Base-by-base conservation (phyloP, 2,888 invertebrate species). In the Pseudanteris insignis region DNA sequence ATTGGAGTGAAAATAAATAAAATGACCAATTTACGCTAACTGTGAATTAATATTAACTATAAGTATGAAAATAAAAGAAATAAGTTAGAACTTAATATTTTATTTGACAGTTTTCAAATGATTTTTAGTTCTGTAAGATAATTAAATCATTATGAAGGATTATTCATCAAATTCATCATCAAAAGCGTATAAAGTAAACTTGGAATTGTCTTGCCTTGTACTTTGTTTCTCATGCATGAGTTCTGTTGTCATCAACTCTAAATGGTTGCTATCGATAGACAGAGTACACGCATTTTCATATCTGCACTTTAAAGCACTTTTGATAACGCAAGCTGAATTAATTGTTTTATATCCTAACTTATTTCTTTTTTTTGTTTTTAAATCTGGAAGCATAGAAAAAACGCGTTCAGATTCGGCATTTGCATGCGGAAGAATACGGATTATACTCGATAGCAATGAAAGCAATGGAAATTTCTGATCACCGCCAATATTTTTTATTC, bases 341-440 rank as follows among this genome's bases (percentile, higher is more conserved):
- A 61, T 14, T 0, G 24, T 37, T 7, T 10, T 18, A 10, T 24
- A 4, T 36, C 26, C 29, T 0, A 55, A 44, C 24, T 33, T 33
- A 12, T 48, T 54, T 30, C 48, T 41, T 37, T 43, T 54, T 24
- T 13, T 41, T 1, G 53, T 60, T 15, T 60, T 48, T 7, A 7
- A 18, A n/a, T 30, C 41, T 12, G 41, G 41, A 9, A 41, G n/a
- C 30, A 41, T 41, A 5, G 30, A 41, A 41, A 41, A 41, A 10
- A 15, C 18, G 6, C 41, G 10, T 10, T 30, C 41, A 24, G 30
- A 2, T 8, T 41, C 30, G 30, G 30, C 41, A 18, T 41, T 41
- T 6, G 30, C 8, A 41, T 30, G 30, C n/a, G 41, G 30, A 41
- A 41, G 10, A 30, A 8, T 21, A 18, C 41, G 10, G 1, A 41